Percentiles rank a stretch among this genome's conserved stretches.
Conservation (phyloP, 2,797 vertebrate species). For the Anguilla anguilla region DNA sequence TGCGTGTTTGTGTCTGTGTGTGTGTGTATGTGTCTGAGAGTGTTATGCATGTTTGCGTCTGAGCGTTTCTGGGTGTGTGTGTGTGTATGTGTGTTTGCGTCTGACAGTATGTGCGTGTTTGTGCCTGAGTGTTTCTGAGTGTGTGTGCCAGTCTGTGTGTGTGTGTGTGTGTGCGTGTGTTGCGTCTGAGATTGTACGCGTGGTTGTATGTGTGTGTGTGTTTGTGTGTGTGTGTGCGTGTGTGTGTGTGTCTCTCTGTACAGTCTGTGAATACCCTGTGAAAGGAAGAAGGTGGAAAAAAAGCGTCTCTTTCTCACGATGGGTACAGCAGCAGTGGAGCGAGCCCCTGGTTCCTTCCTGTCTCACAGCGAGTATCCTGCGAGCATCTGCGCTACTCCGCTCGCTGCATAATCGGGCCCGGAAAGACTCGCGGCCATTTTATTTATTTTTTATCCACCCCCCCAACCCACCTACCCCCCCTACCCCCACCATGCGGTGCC, state of each 20-base stretch:
- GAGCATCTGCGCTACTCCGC: conserved; percentile 49
- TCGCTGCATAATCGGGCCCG: conserved; percentile 55
- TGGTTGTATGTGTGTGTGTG: not conserved
- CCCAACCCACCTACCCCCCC: no score
- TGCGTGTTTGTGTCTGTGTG: no score
- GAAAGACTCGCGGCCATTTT: conserved; percentile 45
- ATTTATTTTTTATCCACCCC: not conserved
- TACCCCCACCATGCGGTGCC: conserved; percentile 26
- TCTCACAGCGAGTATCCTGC: conserved; percentile 68
- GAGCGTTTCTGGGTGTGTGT: no score
- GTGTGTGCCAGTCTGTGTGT: not conserved
- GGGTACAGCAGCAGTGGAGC: conserved; percentile 56
- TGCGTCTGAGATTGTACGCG: not conserved
- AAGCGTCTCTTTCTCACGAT: conserved; percentile 62
- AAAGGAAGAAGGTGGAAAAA: not conserved
- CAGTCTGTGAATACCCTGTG: not conserved
- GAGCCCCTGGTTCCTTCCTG: conserved; percentile 75
- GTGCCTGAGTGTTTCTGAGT: not conserved
- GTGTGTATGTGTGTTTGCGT: not conserved
- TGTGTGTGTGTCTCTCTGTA: not conserved
- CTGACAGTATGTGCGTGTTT: not conserved
- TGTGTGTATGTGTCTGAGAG: no score
- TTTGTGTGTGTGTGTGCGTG: not conserved
- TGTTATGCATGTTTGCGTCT: no score
- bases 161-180: not conserved